A percentile compares a stretch with the other conserved stretches of the same genome.
These are phyloP conservation scores for Schizaphis graminum DNA, from an alignment of 2,888 invertebrate species.

Conservation along the genomic window DNA sequence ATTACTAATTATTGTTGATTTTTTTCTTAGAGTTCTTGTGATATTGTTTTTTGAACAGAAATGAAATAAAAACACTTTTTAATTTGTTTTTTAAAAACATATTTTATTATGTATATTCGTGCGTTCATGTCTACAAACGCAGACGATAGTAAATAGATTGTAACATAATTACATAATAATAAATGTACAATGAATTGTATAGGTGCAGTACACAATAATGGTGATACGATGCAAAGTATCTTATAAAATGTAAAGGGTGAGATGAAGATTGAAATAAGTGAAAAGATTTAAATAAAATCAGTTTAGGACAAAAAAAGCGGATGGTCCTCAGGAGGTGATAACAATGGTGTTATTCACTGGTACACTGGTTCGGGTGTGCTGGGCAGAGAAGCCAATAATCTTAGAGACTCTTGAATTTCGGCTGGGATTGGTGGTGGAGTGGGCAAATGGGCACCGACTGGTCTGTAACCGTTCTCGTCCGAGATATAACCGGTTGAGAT, in stretches of 20 bases:
- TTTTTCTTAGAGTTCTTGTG: background rate
- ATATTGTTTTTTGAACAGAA: background rate
- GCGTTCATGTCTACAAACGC: background rate
- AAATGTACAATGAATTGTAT: background rate
- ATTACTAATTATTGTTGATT: background rate
- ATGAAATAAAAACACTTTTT: constrained; percentile 33
- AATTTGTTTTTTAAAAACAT: background rate
- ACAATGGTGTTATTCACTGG: background rate
- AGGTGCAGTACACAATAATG: background rate
- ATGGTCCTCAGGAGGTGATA: background rate
- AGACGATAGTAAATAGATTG: background rate
- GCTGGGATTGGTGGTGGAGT: constrained; percentile 83
- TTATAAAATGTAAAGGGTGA: background rate
- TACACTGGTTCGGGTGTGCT: constrained; percentile 66
- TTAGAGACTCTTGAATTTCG: constrained; percentile 73
- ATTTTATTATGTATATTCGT: background rate
- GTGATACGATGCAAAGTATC: background rate
- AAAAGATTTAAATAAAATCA: background rate
- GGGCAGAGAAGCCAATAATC: constrained; percentile 65
- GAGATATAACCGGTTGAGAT: constrained; percentile 74
- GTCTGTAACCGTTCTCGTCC: constrained; percentile 69
- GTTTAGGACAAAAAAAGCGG: background rate
- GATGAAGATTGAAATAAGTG: background rate
- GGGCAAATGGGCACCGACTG: constrained; percentile 83
- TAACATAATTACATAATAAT: background rate